Percentiles rank a stretch among this genome's conserved stretches.
phyloP scores from a whole-genome alignment of 2,113 vertebrate genomes.

The Neopipo cinnamomea region DNA sequence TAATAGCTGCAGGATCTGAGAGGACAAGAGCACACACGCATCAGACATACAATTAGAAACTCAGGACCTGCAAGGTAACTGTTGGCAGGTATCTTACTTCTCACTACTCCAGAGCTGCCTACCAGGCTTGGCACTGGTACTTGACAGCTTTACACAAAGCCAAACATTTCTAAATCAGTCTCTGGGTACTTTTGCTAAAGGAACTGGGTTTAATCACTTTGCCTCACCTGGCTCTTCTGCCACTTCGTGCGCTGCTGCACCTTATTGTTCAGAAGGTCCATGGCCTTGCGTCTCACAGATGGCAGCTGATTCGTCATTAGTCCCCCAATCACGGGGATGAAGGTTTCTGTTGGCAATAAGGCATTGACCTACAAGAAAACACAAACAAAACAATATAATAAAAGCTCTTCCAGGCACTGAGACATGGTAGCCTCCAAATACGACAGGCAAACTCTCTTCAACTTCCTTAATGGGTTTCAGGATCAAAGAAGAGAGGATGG shows the following conservation, averaged over 20 bases:
- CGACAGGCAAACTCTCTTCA: not conserved
- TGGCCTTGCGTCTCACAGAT: constrained; percentile 89
- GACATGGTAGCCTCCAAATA: not conserved
- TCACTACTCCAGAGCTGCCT: not conserved
- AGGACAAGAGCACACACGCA: not conserved
- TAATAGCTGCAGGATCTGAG: constrained; percentile 81
- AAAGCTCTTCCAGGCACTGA: not conserved
- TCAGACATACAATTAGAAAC: not conserved
- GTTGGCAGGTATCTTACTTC: fast-evolving
- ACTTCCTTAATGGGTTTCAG: not conserved
- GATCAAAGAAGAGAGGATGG: not conserved
- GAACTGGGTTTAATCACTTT: not conserved
- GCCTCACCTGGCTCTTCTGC: constrained; percentile 81
- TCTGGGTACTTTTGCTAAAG: not conserved
- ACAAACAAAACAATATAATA: not conserved
- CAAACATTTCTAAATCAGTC: not conserved
- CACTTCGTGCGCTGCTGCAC: constrained; percentile 83
- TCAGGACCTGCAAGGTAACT: not conserved
- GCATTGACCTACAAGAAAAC: constrained; percentile 84
- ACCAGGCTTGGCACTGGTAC: not conserved
- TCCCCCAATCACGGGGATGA: constrained; percentile 87
- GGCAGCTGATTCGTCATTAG: constrained; percentile 85
- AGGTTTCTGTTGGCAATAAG: constrained; percentile 87
- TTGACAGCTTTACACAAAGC: fast-evolving
- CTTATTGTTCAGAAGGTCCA: constrained; percentile 96